Evolutionary conservation across 2,797 vertebrate species (phyloP).

Genomic region (Sebastes cheni): DNA sequence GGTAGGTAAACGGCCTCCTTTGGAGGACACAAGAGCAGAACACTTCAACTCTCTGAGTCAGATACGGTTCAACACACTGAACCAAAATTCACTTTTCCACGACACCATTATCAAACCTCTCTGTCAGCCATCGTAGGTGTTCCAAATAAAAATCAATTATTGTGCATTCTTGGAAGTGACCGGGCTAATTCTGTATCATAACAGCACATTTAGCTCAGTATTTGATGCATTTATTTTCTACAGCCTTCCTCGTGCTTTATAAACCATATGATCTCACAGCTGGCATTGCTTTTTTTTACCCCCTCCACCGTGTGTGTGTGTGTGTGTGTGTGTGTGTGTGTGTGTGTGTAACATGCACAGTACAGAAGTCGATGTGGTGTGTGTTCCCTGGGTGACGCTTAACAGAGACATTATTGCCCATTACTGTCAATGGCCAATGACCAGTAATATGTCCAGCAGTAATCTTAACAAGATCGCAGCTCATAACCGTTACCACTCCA

Average conservation of each 20-base stretch:
- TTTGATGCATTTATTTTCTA: neutral
- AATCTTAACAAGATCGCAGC: conserved; percentile 63
- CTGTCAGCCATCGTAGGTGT: conserved; percentile 35
- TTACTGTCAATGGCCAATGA: conserved; percentile 67
- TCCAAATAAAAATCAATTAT: neutral
- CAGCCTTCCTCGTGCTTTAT: neutral
- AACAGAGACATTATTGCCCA: conserved; percentile 65
- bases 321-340: conserved; percentile 12
- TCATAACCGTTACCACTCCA: conserved; percentile 33
- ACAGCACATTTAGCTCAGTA: neutral
- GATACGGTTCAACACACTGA: neutral
- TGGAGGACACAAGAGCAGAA: conserved; percentile 16
- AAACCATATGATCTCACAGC: conserved; percentile 19
- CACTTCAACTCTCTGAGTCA: conserved; percentile 43
- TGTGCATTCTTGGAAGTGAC: neutral
- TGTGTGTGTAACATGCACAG: conserved; percentile 3
- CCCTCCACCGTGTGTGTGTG: conserved; percentile 14
- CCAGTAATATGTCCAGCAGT: conserved; percentile 56
- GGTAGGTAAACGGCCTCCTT: neutral
- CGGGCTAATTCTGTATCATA: neutral
- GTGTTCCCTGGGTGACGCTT: conserved; percentile 63
- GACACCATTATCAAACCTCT: conserved; percentile 27
- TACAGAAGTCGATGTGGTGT: conserved; percentile 38
- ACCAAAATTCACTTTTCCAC: conserved; percentile 1
- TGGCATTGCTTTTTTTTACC: conserved; percentile 54